phyloP scores from a whole-genome alignment of 2,888 invertebrate species.

The Limnephilus auricula region DNA sequence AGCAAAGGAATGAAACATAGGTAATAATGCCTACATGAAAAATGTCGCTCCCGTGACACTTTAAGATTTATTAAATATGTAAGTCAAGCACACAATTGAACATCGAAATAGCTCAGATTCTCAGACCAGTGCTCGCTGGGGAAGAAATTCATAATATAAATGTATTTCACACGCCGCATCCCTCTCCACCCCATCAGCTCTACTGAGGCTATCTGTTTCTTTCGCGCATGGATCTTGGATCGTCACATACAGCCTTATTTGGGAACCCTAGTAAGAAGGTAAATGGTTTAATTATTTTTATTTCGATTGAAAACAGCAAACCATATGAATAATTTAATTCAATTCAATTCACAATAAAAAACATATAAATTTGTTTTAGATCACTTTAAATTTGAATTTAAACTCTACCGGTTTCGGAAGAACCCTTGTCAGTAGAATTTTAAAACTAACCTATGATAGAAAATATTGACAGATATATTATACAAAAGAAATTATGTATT shows the following conservation, averaged over 20 bases:
- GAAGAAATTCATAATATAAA: slow-evolving; percentile 31
- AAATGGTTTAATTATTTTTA: background rate
- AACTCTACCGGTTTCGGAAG: too few relatives aligned
- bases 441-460: too few relatives aligned
- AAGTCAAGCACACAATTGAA: background rate
- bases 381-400: too few relatives aligned
- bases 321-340: too few relatives aligned
- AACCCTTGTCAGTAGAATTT: too few relatives aligned
- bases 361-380: too few relatives aligned
- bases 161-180: slow-evolving; percentile 9
- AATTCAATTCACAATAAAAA: too few relatives aligned
- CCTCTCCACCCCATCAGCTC: background rate
- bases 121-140: background rate
- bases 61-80: slow-evolving; percentile 1
- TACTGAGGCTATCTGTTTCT: background rate
- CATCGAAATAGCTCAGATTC: background rate
- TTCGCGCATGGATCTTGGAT: slow-evolving; percentile 21
- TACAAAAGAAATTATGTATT: too few relatives aligned
- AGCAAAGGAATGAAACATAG: background rate
- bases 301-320: too few relatives aligned
- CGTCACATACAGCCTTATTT: background rate
- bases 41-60: background rate
- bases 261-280: slow-evolving; percentile 5
- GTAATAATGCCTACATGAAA: background rate
- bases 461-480: too few relatives aligned